phyloP scores from a whole-genome alignment of 2,797 vertebrate species.

The Ataeniobius toweri region DNA sequence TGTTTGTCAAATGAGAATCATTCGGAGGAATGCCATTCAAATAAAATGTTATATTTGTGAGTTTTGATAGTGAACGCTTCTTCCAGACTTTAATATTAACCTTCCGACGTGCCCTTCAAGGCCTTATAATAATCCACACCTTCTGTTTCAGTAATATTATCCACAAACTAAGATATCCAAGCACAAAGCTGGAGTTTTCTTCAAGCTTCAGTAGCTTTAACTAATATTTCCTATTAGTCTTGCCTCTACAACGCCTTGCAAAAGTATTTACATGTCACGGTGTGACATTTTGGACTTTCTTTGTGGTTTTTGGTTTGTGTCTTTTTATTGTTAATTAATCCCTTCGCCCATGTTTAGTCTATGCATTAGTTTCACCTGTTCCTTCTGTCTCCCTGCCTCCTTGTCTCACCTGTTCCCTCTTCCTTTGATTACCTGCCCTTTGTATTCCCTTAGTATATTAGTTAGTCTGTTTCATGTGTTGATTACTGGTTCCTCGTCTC shows the following conservation, averaged over 20 bases:
- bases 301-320: too few relatives aligned
- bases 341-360: too few relatives aligned
- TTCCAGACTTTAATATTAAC: conserved; percentile 54
- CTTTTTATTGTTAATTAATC: too few relatives aligned
- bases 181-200: neutral
- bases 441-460: too few relatives aligned
- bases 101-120: conserved; percentile 47
- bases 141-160: conserved; percentile 22
- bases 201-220: neutral
- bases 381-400: too few relatives aligned
- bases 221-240: neutral
- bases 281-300: too few relatives aligned
- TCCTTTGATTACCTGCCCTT: too few relatives aligned
- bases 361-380: too few relatives aligned
- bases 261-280: neutral
- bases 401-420: too few relatives aligned
- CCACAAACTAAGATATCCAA: neutral
- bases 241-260: neutral
- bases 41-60: conserved; percentile 66
- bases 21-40: conserved; percentile 50
- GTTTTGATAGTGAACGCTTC: conserved; percentile 47
- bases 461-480: too few relatives aligned
- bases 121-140: conserved; percentile 35
- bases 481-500: too few relatives aligned
- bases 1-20: conserved; percentile 44